Evolutionary conservation across 2,888 invertebrate genomes (phyloP), one percentile per base, ranked within the genome.

Genomic region (Resseliella maxima): DNA sequence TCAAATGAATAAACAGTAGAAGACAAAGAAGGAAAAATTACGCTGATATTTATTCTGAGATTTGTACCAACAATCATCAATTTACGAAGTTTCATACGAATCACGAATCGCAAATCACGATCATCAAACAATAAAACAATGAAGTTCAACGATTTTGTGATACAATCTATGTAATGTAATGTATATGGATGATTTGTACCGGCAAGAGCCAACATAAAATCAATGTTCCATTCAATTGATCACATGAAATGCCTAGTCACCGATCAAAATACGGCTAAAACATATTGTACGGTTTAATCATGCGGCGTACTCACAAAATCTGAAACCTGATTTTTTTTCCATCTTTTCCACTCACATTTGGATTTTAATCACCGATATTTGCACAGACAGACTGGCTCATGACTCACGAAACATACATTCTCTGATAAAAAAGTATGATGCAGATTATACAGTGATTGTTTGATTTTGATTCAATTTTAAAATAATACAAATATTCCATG

Each of bases 101-200:
- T n/a, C 50, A 21, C 50, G 50, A 15, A 72, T 72, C 72, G 31
- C 35, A 35, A 50, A 72, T 72, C 72, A 72, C 1, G 21, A 72
- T 72, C 72, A 27, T 50, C 50, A 31, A 27, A 72, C 72, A 72
- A 72, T 72, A 31, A 72, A 72, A 72, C 72, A 72, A 72, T 72
- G 72, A 72, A 72, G 72, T 72, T 72, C 72, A 72, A 72, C 72
- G 72, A 72, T 31, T 59, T 59, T 59, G 59, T 72, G 72, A 31
- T 72, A 72, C 72, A 72, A 72, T 72, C 31, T 15, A 72, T 31
- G 15, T 72, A 1, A n/a, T n/a, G n/a, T n/a, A n/a, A n/a, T n/a
- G n/a, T n/a, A n/a, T n/a, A n/a, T n/a, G n/a, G n/a, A n/a, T n/a
- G 10, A 10, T 72, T 2, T 72, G 72, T 72, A 35, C 72, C 72